Percentiles rank a stretch among this genome's conserved stretches.
phyloP scores from a whole-genome alignment of 1,140 invertebrate species.

The Euglossa dilemma region DNA sequence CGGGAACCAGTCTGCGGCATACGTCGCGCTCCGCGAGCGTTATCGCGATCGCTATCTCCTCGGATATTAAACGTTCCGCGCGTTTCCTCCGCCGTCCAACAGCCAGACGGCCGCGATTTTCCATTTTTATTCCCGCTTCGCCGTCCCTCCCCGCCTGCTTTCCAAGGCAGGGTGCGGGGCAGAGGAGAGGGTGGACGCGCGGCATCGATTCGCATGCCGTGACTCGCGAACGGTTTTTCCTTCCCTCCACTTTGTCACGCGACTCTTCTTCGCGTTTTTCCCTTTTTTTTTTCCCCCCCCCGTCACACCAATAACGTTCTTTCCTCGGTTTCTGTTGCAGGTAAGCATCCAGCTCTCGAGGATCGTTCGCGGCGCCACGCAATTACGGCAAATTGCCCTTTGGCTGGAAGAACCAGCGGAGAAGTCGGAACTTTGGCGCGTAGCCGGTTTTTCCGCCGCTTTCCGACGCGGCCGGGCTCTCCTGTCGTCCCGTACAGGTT shows the following conservation, averaged over 20 bases:
- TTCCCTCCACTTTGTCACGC: conserved; percentile 5
- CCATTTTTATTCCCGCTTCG: neutral
- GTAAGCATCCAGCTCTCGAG: conserved; percentile 18
- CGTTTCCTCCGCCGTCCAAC: neutral
- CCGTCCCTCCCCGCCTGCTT: no score
- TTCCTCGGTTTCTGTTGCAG: conserved; percentile 27
- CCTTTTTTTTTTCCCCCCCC: no score
- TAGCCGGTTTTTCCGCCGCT: neutral
- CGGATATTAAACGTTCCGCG: neutral
- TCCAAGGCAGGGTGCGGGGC: no score
- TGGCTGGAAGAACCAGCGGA: neutral
- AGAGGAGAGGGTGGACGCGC: neutral
- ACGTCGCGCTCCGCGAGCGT: neutral
- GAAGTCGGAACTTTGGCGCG: conserved; percentile 5
- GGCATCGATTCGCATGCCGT: neutral
- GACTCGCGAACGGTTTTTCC: neutral
- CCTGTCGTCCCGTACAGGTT: no score
- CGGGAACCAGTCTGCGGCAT: neutral
- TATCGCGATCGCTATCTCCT: conserved; percentile 11
- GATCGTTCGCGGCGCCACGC: neutral
- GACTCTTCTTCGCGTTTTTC: neutral
- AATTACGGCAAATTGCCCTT: conserved; percentile 22
- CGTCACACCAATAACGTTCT: conserved; percentile 6
- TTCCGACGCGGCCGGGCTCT: no score
- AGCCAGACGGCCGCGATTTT: neutral